These are phyloP conservation scores for Calosoma granatense DNA, from an alignment of 1,140 invertebrate genomes.

Conservation along the genomic window DNA sequence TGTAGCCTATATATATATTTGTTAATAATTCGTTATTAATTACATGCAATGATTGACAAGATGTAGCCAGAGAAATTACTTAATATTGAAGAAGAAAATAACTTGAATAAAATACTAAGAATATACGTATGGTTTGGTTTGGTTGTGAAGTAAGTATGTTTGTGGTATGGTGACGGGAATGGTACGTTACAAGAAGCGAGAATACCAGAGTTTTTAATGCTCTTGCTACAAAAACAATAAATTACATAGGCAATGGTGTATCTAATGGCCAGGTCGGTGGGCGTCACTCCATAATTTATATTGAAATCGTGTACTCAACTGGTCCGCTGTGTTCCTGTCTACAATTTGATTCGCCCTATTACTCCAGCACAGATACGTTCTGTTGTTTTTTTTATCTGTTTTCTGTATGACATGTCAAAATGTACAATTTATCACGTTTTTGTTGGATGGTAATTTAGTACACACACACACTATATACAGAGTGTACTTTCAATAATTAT, in stretches of 20 bases:
- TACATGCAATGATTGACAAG: too few relatives aligned
- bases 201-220: constrained; percentile 5
- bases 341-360: constrained; percentile 10
- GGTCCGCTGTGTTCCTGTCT: constrained; percentile 9
- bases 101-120: too few relatives aligned
- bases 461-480: too few relatives aligned
- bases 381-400: neutral
- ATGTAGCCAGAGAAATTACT: too few relatives aligned
- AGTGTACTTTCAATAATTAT: too few relatives aligned
- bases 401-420: constrained; percentile 9
- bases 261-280: neutral
- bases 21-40: too few relatives aligned
- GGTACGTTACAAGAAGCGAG: neutral
- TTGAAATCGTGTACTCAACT: neutral
- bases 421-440: constrained; percentile 11
- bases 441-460: neutral
- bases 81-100: too few relatives aligned
- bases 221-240: constrained; percentile 2
- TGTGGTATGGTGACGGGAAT: too few relatives aligned
- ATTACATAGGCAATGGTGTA: constrained; percentile 6
- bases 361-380: neutral
- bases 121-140: too few relatives aligned
- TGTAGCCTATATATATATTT: too few relatives aligned
- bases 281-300: constrained; percentile 6
- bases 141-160: too few relatives aligned